Base-by-base conservation (phyloP, 1,140 invertebrate genomes). In the Hydropsyche tenuis region DNA sequence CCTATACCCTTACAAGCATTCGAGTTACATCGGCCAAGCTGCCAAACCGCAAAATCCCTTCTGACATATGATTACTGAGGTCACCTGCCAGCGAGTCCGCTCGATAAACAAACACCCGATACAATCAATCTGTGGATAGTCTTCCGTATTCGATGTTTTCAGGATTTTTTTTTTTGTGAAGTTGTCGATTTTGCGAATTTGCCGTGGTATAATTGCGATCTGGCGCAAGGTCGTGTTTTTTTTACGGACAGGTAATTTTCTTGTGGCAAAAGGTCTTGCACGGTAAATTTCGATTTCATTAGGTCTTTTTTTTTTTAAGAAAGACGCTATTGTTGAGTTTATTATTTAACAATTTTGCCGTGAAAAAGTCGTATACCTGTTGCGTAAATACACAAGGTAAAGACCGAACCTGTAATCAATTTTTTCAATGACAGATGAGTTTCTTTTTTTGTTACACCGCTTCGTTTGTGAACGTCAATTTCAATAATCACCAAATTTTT, bases 21-120 rank as follows among this genome's bases (percentile, higher is more conserved):
- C 53, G 45, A 25, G 68, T 56, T 69, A 69, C 72, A 63, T 27
- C 70, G 53, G 9, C 30, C 30, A n/a, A 71, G 27, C 46, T 42
- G 48, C 45, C 23, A 76, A 74, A 77, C 75, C 75, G 70, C 75
- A 77, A 60, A 60, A 74, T 74, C 72, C 66, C 75, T 77, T 74
- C 73, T 68, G 75, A 74, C 75, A 77, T 51, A 74, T 74, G 73
- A 77, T 77, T 77, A 76, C 75, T 74, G 73, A 77, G 75, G 73
- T 77, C 75, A 72, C 75, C 73, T 74, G 75, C 73, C 56, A 62
- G 14, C 23, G 18, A 22, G 23, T 27, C 12, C 56, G 14, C n/a
- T 6, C 48, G 14, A 53, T 53, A 18, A 53, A 18, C 48, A 53
- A 18, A 18, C n/a, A 53, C 1, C 6, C 48, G 48, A 53, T 53